Evolutionary conservation across 2,113 vertebrate species (phyloP).

Genomic region (Erpornis zantholeuca): DNA sequence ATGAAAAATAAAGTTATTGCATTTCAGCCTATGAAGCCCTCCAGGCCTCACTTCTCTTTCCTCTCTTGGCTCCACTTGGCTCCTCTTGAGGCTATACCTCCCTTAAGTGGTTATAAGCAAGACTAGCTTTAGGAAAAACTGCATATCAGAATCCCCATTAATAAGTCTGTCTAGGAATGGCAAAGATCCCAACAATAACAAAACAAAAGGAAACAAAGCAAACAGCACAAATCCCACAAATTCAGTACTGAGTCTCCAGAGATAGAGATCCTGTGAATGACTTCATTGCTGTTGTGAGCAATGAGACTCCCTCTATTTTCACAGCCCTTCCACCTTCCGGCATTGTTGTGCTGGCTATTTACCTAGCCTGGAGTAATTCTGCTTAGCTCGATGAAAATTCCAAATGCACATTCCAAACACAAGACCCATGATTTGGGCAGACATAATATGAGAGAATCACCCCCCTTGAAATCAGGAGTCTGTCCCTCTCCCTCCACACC

Average conservation of each 20-base stretch:
- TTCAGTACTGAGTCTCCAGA: background rate
- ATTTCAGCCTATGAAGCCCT: background rate
- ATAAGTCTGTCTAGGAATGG: fast-evolving
- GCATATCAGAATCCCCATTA: background rate
- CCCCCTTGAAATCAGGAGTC: background rate
- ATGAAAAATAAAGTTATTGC: background rate
- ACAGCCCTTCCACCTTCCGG: background rate
- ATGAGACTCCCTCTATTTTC: background rate
- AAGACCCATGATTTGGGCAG: background rate
- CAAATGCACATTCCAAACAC: background rate
- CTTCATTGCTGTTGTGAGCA: background rate
- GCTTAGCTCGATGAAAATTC: background rate
- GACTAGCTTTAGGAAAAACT: background rate
- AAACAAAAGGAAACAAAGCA: background rate
- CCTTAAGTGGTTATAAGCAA: background rate
- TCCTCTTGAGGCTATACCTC: background rate
- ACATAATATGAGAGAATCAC: background rate
- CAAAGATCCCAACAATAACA: background rate
- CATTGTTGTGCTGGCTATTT: background rate
- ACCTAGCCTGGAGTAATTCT: background rate
- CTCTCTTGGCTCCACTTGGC: background rate
- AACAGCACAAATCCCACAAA: background rate
- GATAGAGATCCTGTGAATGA: background rate
- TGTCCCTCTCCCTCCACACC: fast-evolving
- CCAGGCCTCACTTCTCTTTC: background rate